Conservation (phyloP, 2,888 invertebrate species). For the Glomeris marginata region DNA sequence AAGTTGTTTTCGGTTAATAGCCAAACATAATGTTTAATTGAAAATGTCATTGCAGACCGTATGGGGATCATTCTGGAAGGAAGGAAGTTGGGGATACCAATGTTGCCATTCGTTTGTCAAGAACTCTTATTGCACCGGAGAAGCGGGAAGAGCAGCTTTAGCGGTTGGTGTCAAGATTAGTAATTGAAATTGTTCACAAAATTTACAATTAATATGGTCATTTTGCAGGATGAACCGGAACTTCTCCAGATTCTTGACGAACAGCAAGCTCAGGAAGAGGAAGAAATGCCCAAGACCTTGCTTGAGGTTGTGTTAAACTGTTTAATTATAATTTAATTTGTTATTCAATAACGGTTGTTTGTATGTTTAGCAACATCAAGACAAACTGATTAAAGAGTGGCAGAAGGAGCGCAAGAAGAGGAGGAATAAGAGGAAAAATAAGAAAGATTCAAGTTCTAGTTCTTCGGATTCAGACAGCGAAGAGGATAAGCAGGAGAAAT, state of each 20-base stretch:
- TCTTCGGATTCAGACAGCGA: slow-evolving; percentile 16
- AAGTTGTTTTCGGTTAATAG: background rate
- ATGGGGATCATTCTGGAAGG: slow-evolving; percentile 92
- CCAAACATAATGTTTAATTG: background rate
- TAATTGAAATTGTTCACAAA: background rate
- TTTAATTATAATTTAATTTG: slow-evolving; percentile 1
- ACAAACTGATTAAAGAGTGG: slow-evolving; percentile 19
- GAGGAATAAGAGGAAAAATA: slow-evolving; percentile 8
- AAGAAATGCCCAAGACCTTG: slow-evolving; percentile 21
- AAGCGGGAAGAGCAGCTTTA: slow-evolving; percentile 40
- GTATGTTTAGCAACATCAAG: slow-evolving; percentile 23
- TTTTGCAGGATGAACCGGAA: slow-evolving; percentile 2
- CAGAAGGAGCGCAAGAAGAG: slow-evolving; percentile 19
- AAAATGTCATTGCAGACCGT: slow-evolving; percentile 41
- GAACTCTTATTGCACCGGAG: slow-evolving; percentile 76
- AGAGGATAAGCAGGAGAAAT: slow-evolving; percentile 14
- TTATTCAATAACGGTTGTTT: slow-evolving; percentile 7
- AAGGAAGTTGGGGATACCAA: slow-evolving; percentile 87
- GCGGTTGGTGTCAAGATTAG: slow-evolving; percentile 8
- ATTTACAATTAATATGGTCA: background rate
- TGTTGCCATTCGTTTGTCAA: slow-evolving; percentile 82
- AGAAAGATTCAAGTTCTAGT: slow-evolving; percentile 11
- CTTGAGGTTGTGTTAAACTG: slow-evolving; percentile 8
- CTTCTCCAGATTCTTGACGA: slow-evolving; percentile 3
- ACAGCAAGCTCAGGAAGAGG: slow-evolving; percentile 14